phyloP scores from a whole-genome alignment of 2,888 invertebrate species.

The Lacanobia oleracea region DNA sequence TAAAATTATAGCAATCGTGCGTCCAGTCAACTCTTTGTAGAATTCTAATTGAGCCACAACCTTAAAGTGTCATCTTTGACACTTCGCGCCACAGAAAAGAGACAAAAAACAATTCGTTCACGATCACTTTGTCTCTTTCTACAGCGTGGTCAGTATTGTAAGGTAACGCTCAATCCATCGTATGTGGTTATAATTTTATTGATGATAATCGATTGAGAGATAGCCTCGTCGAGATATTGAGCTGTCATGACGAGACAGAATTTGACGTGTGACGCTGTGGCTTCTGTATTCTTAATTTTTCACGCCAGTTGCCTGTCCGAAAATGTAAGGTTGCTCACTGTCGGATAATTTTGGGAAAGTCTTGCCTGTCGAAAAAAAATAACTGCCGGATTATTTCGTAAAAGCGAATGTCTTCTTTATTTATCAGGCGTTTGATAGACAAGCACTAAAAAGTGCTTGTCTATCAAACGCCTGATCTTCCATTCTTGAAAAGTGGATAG shows the following conservation, averaged over 20 bases:
- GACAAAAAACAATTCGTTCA: not conserved
- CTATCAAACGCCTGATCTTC: not conserved
- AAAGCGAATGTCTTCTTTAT: not conserved
- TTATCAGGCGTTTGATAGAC: not conserved
- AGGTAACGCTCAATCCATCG: not conserved
- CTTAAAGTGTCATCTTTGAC: not conserved
- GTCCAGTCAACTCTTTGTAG: not conserved
- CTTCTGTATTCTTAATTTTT: not conserved
- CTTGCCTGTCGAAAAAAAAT: no score
- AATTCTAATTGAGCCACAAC: not conserved
- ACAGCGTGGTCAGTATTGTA: not conserved
- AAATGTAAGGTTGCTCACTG: not conserved
- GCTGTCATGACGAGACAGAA: conserved; percentile 1
- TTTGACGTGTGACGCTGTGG: not conserved
- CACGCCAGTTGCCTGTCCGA: not conserved
- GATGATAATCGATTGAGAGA: conserved; percentile 21
- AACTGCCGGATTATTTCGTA: not conserved
- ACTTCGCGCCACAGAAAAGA: not conserved
- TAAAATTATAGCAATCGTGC: no score
- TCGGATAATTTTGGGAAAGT: not conserved
- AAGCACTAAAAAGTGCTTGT: no score
- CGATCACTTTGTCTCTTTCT: not conserved
- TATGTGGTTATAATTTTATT: not conserved
- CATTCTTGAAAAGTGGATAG: not conserved
- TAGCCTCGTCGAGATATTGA: conserved; percentile 26